phyloP scores from a whole-genome alignment of 2,888 invertebrate genomes.

The Myopa testacea region DNA sequence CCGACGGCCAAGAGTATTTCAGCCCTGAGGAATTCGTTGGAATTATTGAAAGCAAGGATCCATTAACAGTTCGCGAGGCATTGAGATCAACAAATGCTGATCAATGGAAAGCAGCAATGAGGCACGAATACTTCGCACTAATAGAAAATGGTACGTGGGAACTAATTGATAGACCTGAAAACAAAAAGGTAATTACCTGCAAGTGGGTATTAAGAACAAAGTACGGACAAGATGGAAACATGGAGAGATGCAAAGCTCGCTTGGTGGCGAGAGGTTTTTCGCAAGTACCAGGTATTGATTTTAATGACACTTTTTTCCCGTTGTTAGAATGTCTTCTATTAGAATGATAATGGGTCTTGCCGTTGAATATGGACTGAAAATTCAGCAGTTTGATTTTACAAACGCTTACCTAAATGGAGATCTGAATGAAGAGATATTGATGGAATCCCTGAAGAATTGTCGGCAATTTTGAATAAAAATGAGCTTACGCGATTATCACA shows the following conservation, averaged over 20 bases:
- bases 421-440: slow-evolving; percentile 40
- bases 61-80: background rate
- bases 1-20: background rate
- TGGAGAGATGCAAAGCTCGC: slow-evolving; percentile 34
- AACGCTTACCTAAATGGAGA: slow-evolving; percentile 43
- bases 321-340: slow-evolving; percentile 39
- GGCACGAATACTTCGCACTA: slow-evolving; percentile 35
- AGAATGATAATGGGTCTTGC: slow-evolving; percentile 36
- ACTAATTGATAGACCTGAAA: slow-evolving; percentile 38
- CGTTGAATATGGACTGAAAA: slow-evolving; percentile 33
- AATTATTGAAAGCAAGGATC: background rate
- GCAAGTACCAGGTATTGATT: slow-evolving; percentile 39
- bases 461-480: background rate
- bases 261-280: slow-evolving; percentile 43
- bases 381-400: slow-evolving; percentile 40
- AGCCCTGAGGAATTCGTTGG: background rate
- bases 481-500: background rate
- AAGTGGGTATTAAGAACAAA: slow-evolving; percentile 43
- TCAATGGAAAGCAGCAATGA: background rate
- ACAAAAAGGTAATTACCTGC: slow-evolving; percentile 26
- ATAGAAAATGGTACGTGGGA: slow-evolving; percentile 40
- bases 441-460: slow-evolving; percentile 41
- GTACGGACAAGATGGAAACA: slow-evolving; percentile 29
- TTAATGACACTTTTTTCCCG: slow-evolving; percentile 41
- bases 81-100: background rate